Base-by-base conservation (phyloP, 1,140 invertebrate genomes). In the Pogonomyrmex barbatus region DNA sequence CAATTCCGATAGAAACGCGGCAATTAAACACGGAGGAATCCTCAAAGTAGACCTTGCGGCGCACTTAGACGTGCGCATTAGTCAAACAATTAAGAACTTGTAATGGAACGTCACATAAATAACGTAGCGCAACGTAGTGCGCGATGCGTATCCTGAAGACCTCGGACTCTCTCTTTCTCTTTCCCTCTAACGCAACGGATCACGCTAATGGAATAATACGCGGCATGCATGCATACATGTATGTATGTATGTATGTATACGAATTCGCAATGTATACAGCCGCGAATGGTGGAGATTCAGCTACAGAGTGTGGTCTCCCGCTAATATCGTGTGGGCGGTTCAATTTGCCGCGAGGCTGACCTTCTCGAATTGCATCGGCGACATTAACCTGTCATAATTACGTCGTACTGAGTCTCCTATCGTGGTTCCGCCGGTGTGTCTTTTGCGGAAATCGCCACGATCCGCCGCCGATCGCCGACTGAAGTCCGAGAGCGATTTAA, bases 61-160 rank as follows among this genome's bases (percentile, higher is more conserved):
- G 73, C 30, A 91, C 86, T 91, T 92, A 90, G 90, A 85, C 79
- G 42, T 60, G 90, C 83, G 87, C 93, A 94, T 95, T 94, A 95
- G 93, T 94, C 93, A 95, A 94, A 94, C 94, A 94, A 94, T 95
- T 94, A 94, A 94, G 93, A 91, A 91, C 92, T 92, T 85, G 92
- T 94, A 94, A 94, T 95, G 92, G 90, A 93, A 95, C 93, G 94
- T 95, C 94, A 94, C 94, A 95, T 95, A 95, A 95, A 95, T 95
- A 94, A 94, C 89, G 79, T 70, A 73, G 84, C 50, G 84, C 86
- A 77, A 76, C 24, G 68, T 52, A 33, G 88, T 50, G 76, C 52
- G 30, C 62, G 70, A 77, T 86, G 81, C 86, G 78, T 84, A 75
- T 67, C 52, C 45, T 71, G 52, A 54, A 50, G 85, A 81, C 52